Percentiles rank a stretch among this genome's conserved stretches.
Conservation (phyloP, 1,140 invertebrate genomes). For the Apis florea region DNA sequence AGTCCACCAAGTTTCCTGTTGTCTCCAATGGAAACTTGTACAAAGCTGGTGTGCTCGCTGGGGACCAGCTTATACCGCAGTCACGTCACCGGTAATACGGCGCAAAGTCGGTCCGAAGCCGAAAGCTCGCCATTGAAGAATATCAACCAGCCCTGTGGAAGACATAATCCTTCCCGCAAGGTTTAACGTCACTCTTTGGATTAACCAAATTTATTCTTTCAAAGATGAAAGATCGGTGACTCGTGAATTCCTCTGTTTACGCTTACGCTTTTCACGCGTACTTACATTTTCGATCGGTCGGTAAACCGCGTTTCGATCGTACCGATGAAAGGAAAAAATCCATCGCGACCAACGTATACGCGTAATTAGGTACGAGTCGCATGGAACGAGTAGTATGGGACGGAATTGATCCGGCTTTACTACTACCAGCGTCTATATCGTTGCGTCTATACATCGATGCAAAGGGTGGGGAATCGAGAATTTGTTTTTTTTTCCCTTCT, state of each 20-base stretch:
- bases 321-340: slow-evolving; percentile 4
- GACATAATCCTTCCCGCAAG: slow-evolving; percentile 15
- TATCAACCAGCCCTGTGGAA: slow-evolving; percentile 43
- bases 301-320: neutral
- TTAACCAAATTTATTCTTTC: neutral
- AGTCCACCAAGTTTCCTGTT: slow-evolving; percentile 22
- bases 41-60: slow-evolving; percentile 16
- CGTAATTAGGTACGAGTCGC: slow-evolving; percentile 43
- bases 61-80: slow-evolving; percentile 57
- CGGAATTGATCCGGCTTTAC: slow-evolving; percentile 47
- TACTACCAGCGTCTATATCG: slow-evolving; percentile 30
- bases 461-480: slow-evolving; percentile 43
- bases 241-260: too few relatives aligned
- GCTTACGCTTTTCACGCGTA: too few relatives aligned
- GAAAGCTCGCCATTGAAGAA: slow-evolving; percentile 45
- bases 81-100: slow-evolving; percentile 55
- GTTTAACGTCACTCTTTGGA: slow-evolving; percentile 5
- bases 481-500: too few relatives aligned
- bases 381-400: slow-evolving; percentile 37
- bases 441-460: slow-evolving; percentile 28
- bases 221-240: neutral
- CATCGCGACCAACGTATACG: slow-evolving; percentile 33
- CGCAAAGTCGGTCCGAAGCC: slow-evolving; percentile 35
- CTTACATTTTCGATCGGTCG: neutral
- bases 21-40: slow-evolving; percentile 20